Base-by-base conservation (phyloP, 2,113 vertebrate genomes). In the Podarcis cretensis region DNA sequence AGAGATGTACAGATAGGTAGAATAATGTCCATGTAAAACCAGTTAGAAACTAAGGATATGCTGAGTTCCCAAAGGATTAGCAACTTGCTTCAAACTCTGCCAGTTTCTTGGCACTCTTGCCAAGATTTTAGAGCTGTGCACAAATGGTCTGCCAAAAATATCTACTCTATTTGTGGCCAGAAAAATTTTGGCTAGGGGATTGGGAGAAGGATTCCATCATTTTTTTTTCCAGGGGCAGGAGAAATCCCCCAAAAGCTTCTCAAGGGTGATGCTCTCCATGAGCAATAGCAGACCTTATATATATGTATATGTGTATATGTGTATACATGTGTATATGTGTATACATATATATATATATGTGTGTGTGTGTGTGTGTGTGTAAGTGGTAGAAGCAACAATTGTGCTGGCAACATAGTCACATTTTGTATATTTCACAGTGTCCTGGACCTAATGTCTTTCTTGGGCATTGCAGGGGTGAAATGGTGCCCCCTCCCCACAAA, bases 21-120 rank as follows among this genome's bases (percentile, higher is more conserved):
- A 65, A 59, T 83, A 79, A 83, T 59, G 92, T 87, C 79, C 87
- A 35, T 35, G 54, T n/a, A 81, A 78, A 43, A 73, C 66, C 75
- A 85, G n/a, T 84, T 87, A 32, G 78, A 92, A 43, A 74, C 32
- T 63, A 65, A n/a, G 25, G 37, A 25, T 14, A 13, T 37, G 7
- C 35, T 37, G 35, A 43, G 48, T 75, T 48, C 4, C 57, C 32
- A 16, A 5, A 65, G 14, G 23, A 81, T 65, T 43, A 75, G 20
- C 68, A 40, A 54, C 40, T 37, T 54, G 65, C 25, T 77, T 66
- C 37, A 43, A 74, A 84, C 71, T 20, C 2, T 87, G 21, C 13
- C 23, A 59, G n/a, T 23, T 35, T 71, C 21, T 81, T 40, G 21
- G 85, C 35, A 80, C 35, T 13, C 35, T 73, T 59, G 32, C 35